These are phyloP conservation scores for Potamilus streckersoni DNA, from an alignment of 1,140 invertebrate genomes.

Conservation along the genomic window DNA sequence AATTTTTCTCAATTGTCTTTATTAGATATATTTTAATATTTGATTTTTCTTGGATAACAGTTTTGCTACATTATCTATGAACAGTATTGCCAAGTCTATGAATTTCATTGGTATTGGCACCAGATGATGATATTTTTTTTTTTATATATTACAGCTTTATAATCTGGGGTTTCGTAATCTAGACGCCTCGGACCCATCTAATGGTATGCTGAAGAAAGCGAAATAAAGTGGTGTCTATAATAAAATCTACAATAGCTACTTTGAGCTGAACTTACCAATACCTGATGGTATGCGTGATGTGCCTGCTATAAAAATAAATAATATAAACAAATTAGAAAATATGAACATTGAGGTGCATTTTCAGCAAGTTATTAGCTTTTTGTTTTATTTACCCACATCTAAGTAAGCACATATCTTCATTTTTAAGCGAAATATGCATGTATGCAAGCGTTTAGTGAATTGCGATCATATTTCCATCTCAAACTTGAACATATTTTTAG, in stretches of 20 bases:
- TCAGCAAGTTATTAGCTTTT: not conserved
- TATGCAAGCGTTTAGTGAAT: no score
- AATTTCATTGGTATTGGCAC: no score
- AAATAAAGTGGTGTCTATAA: slow-evolving; percentile 49
- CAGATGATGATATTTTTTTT: no score
- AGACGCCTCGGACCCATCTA: slow-evolving; percentile 55
- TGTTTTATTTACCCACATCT: not conserved
- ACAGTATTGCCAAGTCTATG: no score
- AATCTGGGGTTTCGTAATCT: slow-evolving; percentile 47
- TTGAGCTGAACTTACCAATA: slow-evolving; percentile 37
- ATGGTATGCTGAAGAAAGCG: slow-evolving; percentile 57
- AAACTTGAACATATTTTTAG: no score
- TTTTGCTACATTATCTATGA: no score
- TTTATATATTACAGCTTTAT: slow-evolving; percentile 11
- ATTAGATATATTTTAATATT: no score
- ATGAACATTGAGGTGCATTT: not conserved
- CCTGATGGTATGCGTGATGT: slow-evolving; percentile 15
- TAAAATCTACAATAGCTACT: slow-evolving; percentile 35
- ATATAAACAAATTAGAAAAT: not conserved
- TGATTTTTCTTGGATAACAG: no score
- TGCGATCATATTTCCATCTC: no score
- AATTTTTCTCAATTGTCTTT: no score
- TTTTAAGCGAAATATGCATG: no score
- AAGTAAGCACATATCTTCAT: not conserved
- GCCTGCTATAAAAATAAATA: not conserved